Conservation (phyloP, 2,888 invertebrate genomes). For the Megamerina dolium region DNA sequence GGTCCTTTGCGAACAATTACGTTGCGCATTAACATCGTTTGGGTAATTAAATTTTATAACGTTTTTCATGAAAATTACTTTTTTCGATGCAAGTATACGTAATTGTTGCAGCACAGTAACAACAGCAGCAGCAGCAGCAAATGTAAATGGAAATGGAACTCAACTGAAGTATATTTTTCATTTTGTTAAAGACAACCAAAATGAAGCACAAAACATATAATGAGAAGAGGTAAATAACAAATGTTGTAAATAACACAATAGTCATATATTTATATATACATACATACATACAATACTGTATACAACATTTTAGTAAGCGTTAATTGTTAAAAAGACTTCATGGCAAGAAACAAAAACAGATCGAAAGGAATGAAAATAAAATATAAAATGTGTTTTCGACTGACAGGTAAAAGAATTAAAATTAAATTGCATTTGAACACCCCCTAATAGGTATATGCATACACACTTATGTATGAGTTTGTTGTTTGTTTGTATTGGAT, state of each 20-base stretch:
- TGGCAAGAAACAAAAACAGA: no score
- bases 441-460: no score
- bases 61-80: constrained; percentile 20
- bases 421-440: no score
- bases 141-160: constrained; percentile 13
- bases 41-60: constrained; percentile 23
- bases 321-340: background rate
- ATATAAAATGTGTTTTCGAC: no score
- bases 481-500: no score
- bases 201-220: background rate
- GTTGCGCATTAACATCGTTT: constrained; percentile 18
- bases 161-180: constrained; percentile 16
- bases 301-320: background rate
- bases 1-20: constrained; percentile 16
- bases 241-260: no score
- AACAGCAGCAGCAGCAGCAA: background rate
- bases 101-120: constrained; percentile 1
- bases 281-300: no score
- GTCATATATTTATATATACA: no score
- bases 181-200: constrained; percentile 12
- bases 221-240: background rate
- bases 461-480: no score
- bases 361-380: no score
- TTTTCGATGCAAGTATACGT: constrained; percentile 3
- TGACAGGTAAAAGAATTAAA: no score